These are phyloP conservation scores for Anguilla pacifica DNA, from an alignment of 2,797 vertebrate genomes.

Conservation along the genomic window DNA sequence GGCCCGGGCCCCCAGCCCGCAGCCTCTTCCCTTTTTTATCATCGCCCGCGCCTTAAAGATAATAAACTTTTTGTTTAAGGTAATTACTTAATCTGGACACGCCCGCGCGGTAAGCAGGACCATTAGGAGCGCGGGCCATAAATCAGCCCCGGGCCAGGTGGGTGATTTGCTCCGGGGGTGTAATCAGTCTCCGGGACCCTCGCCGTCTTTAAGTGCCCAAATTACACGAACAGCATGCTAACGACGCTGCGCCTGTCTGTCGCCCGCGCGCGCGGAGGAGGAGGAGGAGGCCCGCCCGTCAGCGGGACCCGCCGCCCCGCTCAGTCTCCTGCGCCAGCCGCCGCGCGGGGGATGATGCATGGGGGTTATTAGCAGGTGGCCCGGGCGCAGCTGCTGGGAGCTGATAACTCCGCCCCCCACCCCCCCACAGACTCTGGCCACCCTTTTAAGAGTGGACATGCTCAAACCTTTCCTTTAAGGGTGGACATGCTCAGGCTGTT, in stretches of 20 bases:
- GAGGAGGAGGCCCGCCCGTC: conserved; percentile 42
- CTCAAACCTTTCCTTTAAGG: background rate
- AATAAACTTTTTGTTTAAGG: conserved; percentile 81
- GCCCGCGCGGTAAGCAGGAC: conserved; percentile 78
- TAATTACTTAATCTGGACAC: conserved; percentile 85
- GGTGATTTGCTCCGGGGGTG: conserved; percentile 78
- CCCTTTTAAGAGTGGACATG: background rate
- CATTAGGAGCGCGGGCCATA: conserved; percentile 73
- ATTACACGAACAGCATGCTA: conserved; percentile 75
- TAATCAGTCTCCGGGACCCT: conserved; percentile 79
- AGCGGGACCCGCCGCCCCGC: conserved; percentile 44
- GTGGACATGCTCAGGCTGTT: background rate
- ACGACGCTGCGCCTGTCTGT: conserved; percentile 58
- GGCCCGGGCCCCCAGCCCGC: background rate
- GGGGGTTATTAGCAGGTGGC: conserved; percentile 74
- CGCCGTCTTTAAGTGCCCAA: conserved; percentile 66
- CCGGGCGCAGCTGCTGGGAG: conserved; percentile 71
- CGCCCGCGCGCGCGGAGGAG: conserved; percentile 35
- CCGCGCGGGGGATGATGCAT: conserved; percentile 78
- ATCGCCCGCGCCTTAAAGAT: conserved; percentile 67
- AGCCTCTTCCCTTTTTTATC: conserved; percentile 57
- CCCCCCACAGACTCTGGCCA: conserved; percentile 42
- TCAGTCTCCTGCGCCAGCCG: conserved; percentile 63
- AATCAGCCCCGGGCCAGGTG: conserved; percentile 81
- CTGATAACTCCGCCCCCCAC: conserved; percentile 66